Evolutionary conservation across 2,797 vertebrate species (phyloP).

Genomic region (Sandelia bainsii): DNA sequence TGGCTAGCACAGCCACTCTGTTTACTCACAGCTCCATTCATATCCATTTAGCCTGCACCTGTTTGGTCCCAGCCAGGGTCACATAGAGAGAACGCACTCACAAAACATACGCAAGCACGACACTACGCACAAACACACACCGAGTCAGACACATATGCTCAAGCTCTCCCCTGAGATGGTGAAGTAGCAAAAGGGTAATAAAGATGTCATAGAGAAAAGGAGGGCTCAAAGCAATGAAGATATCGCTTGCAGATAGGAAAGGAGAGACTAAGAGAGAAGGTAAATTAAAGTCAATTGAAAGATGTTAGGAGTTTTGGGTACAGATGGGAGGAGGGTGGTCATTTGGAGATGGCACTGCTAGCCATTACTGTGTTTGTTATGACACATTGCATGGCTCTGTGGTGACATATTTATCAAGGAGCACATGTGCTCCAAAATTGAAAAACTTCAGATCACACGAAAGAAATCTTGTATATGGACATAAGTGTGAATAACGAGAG

Average conservation of each 20-base stretch:
- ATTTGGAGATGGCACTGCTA: conserved; percentile 9
- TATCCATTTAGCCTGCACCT: conserved; percentile 99
- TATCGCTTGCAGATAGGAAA: conserved; percentile 26
- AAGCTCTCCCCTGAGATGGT: conserved; percentile 61
- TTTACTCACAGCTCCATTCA: conserved; percentile 99
- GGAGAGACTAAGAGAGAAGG: neutral
- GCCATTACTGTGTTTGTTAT: conserved; percentile 14
- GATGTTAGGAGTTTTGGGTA: neutral
- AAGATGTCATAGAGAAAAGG: conserved; percentile 68
- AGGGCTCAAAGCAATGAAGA: conserved; percentile 55
- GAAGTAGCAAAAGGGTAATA: conserved; percentile 64
- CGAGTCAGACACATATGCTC: conserved; percentile 73
- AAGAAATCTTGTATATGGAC: neutral
- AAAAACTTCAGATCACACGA: neutral
- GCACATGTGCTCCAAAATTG: neutral
- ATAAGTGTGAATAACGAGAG: neutral
- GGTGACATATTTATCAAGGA: conserved; percentile 19
- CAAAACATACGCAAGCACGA: conserved; percentile 54
- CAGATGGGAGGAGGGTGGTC: neutral
- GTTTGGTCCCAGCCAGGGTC: conserved; percentile 95
- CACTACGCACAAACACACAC: conserved; percentile 42
- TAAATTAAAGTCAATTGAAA: conserved; percentile 2
- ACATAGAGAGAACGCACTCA: conserved; percentile 62
- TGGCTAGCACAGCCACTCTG: conserved; percentile 93
- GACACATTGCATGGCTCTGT: conserved; percentile 12